Evolutionary conservation across 2,888 invertebrate genomes (phyloP), one percentile per base, ranked within the genome.

Genomic region (Limnephilus lunatus): DNA sequence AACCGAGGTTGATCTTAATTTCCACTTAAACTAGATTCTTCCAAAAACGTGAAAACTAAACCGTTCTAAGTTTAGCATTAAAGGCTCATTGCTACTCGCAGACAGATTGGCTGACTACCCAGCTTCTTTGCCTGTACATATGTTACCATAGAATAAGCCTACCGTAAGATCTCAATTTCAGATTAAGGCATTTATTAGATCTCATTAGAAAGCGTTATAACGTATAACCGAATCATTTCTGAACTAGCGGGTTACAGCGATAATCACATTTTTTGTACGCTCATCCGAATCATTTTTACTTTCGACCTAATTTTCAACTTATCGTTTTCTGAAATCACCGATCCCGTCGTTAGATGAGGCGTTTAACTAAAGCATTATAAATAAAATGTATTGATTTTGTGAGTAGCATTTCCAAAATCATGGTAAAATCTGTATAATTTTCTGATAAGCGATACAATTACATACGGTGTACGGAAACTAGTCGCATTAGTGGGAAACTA

Each of bases 171-270:
- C 83, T 83, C n/a, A 32, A 83, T 83, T 83, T 83, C 19, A 83
- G 83, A 83, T 83, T 83, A 35, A 83, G 32, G 35, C 25, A 0
- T 83, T 83, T n/a, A 83, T 83, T 83, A 83, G 83, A 83, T 83
- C 83, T 83, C 35, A 83, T 83, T 35, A 83, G 83, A 83, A 83
- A 35, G 83, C 83, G 83, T 83, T 83, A 83, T 35, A 35, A 83
- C 32, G 83, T 35, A 35, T 35, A 83, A 32, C 35, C 35, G 83
- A 32, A 35, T 83, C 35, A 35, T 83, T 83, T 83, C 25, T 31
- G 35, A 9, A 83, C 35, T 39, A 83, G 35, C 19, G 19, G 25
- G 14, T 83, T 83, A 19, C 7, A 83, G 83, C 35, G 32, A 35
- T 83, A 32, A 83, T 83, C 35, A 68, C 35, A 15, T 83, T 83